These are phyloP conservation scores for Lasius platythorax DNA, from an alignment of 2,888 invertebrate genomes.

Conservation along the genomic window DNA sequence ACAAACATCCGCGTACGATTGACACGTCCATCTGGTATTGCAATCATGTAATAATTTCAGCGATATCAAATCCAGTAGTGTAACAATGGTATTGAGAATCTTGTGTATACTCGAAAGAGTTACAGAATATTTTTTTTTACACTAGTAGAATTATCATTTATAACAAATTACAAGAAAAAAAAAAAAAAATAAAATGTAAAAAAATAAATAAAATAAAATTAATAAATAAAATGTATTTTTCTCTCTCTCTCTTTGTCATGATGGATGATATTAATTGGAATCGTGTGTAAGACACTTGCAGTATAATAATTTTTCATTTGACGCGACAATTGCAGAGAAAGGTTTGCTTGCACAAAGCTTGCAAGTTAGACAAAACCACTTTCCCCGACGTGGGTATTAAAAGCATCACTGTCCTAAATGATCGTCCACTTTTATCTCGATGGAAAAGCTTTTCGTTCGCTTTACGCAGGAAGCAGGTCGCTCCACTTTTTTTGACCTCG, in stretches of 20 bases:
- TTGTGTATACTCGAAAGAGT: background rate
- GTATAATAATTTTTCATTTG: background rate
- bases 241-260: background rate
- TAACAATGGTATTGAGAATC: background rate
- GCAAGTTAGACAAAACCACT: constrained; percentile 16
- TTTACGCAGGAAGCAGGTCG: constrained; percentile 23
- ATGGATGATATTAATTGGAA: background rate
- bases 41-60: constrained; percentile 22
- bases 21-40: constrained; percentile 24
- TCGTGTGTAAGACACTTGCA: background rate
- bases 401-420: constrained; percentile 24
- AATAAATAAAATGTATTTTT: background rate
- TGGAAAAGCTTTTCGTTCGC: background rate
- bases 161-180: constrained; percentile 8
- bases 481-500: constrained; percentile 27
- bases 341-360: background rate
- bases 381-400: constrained; percentile 14
- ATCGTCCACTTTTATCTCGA: constrained; percentile 10
- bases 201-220: background rate
- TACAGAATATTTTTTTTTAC: background rate
- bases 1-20: background rate
- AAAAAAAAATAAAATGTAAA: background rate
- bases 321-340: background rate
- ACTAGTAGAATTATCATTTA: background rate
- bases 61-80: background rate